Base-by-base conservation (phyloP, 2,113 vertebrate genomes). In the Ibidorhyncha struthersii region DNA sequence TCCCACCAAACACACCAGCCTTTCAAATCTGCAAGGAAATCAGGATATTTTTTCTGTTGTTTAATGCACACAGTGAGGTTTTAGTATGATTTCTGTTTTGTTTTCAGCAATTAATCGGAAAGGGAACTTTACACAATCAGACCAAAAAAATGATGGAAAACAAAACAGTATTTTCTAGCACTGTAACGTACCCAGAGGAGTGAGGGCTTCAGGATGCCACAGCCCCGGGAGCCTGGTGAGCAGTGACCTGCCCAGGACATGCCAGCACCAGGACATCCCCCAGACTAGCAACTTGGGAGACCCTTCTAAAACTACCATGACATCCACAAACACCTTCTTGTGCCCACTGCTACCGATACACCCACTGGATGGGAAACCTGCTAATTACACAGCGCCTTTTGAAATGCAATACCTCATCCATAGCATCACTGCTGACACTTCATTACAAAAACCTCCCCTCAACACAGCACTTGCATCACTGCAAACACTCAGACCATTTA, bases 1-100 rank as follows among this genome's bases (percentile, higher is more conserved):
- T 97, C 96, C 92, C 97, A 97, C 85, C 96, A 53, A 92, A 95
- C 85, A 96, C 93, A 96, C 96, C 96, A 94, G 92, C 85, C 72
- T 86, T 87, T 93, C 34, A 90, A 94, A 90, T 65, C 84, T 61
- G 30, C 66, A 71, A 78, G 91, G 93, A 96, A 94, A 66, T 38
- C 0, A 3, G 73, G 66, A 69, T 80, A 67, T 55, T 6, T 26
- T 80, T 53, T 34, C 53, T 38, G 49, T 34, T 63, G 69, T 94
- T 86, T 63, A 94, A 87, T 18, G 52, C 73, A 90, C 56, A 96
- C 94, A 96, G 93, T 86, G 90, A 92, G 90, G 90, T 94, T 82
- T 90, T 74, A 78, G 55, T 26, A 20, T 27, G 80, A 76, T 88
- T 96, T 93, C 92, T 97, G 84, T 41, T 96, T 95, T 92, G 76